phyloP scores from a whole-genome alignment of 2,888 invertebrate genomes.

The Neoascia interrupta region DNA sequence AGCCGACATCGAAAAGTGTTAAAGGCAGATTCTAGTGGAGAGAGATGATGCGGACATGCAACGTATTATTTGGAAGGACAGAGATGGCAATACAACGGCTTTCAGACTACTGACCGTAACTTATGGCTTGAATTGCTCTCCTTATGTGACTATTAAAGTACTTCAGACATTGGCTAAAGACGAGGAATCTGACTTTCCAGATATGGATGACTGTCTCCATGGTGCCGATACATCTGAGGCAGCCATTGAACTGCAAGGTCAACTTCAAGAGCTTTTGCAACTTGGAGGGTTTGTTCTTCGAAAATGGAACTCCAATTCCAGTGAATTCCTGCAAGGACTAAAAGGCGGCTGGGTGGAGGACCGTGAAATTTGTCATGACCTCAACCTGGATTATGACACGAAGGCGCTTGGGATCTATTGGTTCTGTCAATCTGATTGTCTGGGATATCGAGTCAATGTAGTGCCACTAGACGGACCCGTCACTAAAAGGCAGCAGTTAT shows the following conservation, averaged over 20 bases:
- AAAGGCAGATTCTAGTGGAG: constrained; percentile 54
- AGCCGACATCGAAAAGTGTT: constrained; percentile 64
- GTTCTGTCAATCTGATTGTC: no score
- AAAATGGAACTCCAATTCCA: constrained; percentile 32
- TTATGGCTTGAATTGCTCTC: constrained; percentile 58
- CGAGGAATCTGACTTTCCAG: constrained; percentile 20
- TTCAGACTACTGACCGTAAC: constrained; percentile 50
- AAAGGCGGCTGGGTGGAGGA: no score
- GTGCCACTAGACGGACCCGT: no score
- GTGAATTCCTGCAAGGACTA: no score
- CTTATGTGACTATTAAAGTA: constrained; percentile 49
- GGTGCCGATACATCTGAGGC: background rate
- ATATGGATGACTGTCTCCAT: constrained; percentile 7
- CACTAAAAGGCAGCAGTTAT: no score
- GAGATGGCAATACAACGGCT: background rate
- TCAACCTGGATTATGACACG: no score
- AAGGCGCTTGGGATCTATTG: no score
- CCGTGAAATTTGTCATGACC: no score
- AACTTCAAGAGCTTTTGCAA: constrained; percentile 15
- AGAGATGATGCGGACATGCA: constrained; percentile 54
- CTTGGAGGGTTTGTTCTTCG: constrained; percentile 19
- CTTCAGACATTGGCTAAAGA: constrained; percentile 49
- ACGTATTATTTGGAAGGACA: constrained; percentile 44
- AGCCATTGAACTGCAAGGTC: background rate
- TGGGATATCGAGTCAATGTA: no score